A percentile compares a stretch with the other conserved stretches of the same genome.
phyloP scores from a whole-genome alignment of 2,888 invertebrate species.

The Sepioteuthis lessoniana region DNA sequence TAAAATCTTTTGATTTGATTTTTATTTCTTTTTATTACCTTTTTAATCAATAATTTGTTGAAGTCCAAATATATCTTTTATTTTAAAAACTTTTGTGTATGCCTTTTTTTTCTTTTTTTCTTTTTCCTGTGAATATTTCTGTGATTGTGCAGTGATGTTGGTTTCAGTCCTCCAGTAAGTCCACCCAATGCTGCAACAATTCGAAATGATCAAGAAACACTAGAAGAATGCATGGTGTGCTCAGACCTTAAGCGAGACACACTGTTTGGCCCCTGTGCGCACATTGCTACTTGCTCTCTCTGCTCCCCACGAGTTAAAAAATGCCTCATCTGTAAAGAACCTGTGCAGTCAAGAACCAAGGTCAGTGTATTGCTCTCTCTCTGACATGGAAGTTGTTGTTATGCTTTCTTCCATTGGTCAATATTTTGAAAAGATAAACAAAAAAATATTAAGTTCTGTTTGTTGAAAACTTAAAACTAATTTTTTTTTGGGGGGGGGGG shows the following conservation, averaged over 20 bases:
- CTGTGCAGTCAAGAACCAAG: constrained; percentile 86
- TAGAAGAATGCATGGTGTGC: constrained; percentile 95
- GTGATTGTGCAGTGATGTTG: not conserved
- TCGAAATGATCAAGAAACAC: constrained; percentile 75
- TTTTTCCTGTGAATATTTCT: constrained; percentile 38
- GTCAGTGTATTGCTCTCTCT: constrained; percentile 75
- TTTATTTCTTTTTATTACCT: not conserved
- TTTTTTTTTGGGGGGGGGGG: no score
- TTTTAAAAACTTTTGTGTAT: not conserved
- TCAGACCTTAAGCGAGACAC: constrained; percentile 94
- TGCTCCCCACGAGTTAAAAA: constrained; percentile 93
- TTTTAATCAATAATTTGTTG: not conserved
- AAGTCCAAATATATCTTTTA: not conserved
- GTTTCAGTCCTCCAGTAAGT: constrained; percentile 62
- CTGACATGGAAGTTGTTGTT: not conserved
- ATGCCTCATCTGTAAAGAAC: constrained; percentile 92
- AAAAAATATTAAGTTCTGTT: no score
- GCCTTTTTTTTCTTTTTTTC: not conserved
- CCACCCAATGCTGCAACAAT: constrained; percentile 69
- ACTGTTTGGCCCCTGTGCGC: constrained; percentile 77
- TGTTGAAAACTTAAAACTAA: no score
- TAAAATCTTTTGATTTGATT: not conserved
- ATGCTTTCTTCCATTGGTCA: no score
- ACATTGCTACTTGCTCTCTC: constrained; percentile 92
- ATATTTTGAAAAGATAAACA: no score